These are phyloP conservation scores for Cryptocheilus praepositus DNA, from an alignment of 2,888 invertebrate genomes.

Conservation along the genomic window DNA sequence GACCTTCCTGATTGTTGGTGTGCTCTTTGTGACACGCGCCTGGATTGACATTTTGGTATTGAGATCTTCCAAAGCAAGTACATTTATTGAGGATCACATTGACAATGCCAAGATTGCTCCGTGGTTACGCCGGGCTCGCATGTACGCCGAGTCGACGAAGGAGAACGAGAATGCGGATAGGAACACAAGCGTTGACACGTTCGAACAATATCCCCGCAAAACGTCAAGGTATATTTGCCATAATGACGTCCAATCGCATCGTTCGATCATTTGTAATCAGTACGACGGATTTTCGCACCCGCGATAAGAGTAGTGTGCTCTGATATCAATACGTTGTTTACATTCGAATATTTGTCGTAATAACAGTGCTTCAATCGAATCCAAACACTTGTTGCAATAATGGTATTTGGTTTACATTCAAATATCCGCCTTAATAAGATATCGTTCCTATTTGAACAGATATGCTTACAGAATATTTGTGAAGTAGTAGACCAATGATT, in stretches of 20 bases:
- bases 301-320: too few relatives aligned
- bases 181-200: constrained; percentile 55
- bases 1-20: constrained; percentile 45
- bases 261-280: neutral
- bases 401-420: too few relatives aligned
- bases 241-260: neutral
- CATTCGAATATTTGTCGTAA: too few relatives aligned
- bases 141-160: constrained; percentile 66
- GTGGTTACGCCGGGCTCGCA: constrained; percentile 65
- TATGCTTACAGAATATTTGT: too few relatives aligned
- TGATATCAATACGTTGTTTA: too few relatives aligned
- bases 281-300: too few relatives aligned
- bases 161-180: constrained; percentile 62
- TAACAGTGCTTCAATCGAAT: too few relatives aligned
- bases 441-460: too few relatives aligned
- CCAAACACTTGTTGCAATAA: too few relatives aligned
- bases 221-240: constrained; percentile 39
- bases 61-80: constrained; percentile 26
- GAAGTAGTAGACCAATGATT: too few relatives aligned
- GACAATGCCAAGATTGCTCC: constrained; percentile 60
- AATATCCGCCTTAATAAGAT: too few relatives aligned
- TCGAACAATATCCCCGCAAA: constrained; percentile 41
- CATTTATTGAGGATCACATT: constrained; percentile 25
- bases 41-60: constrained; percentile 52
- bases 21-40: constrained; percentile 48